phyloP scores from a whole-genome alignment of 1,140 invertebrate species.

The Pseudomyrmex flavicornis region DNA sequence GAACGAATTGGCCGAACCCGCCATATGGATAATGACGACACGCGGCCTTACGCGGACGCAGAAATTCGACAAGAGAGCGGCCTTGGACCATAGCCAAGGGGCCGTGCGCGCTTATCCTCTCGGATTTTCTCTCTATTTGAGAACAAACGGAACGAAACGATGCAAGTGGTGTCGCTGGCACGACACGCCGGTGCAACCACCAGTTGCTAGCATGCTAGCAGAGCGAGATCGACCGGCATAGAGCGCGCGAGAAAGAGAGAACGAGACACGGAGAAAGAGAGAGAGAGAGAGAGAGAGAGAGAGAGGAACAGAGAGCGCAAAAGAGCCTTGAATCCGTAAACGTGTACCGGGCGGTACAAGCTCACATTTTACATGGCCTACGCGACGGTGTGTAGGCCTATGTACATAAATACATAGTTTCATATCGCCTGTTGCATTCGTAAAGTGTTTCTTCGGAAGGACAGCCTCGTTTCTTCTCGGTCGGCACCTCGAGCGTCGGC shows the following conservation, averaged over 20 bases:
- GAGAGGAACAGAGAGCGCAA: constrained; percentile 23
- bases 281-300: constrained; percentile 48
- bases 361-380: constrained; percentile 14
- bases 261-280: background rate
- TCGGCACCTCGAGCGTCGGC: constrained; percentile 8
- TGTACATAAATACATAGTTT: constrained; percentile 82
- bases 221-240: constrained; percentile 68
- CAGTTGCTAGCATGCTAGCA: constrained; percentile 80
- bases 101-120: constrained; percentile 80
- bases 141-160: constrained; percentile 83
- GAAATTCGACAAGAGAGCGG: constrained; percentile 70
- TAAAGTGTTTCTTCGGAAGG: constrained; percentile 77
- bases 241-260: constrained; percentile 52
- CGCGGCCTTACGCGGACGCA: constrained; percentile 26
- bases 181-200: constrained; percentile 83
- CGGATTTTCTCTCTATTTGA: constrained; percentile 85
- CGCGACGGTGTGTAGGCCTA: constrained; percentile 79
- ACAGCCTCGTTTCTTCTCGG: constrained; percentile 62
- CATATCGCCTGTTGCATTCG: constrained; percentile 84
- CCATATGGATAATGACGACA: constrained; percentile 31
- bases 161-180: constrained; percentile 81
- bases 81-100: constrained; percentile 81
- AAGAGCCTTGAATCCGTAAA: constrained; percentile 50
- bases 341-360: constrained; percentile 4
- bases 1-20: constrained; percentile 11